phyloP scores from a whole-genome alignment of 2,888 invertebrate species.

The Nycteola revayana region DNA sequence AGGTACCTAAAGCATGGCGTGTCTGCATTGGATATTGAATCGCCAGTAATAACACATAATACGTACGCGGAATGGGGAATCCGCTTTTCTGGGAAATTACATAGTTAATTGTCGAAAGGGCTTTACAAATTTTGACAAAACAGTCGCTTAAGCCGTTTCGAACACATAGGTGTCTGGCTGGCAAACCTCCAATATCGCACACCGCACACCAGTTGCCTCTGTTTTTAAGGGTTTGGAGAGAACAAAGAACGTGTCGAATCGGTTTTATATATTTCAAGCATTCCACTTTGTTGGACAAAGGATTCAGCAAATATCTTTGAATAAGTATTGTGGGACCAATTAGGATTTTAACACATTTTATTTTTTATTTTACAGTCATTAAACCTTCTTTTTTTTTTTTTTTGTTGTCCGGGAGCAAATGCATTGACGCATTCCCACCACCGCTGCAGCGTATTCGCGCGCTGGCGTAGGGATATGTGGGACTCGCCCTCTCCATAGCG shows the following conservation, averaged over 20 bases:
- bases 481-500: too few relatives aligned
- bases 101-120: slow-evolving; percentile 29
- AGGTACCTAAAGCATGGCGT: too few relatives aligned
- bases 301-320: slow-evolving; percentile 13
- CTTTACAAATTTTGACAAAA: slow-evolving; percentile 20
- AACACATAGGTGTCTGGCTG: slow-evolving; percentile 23
- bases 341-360: too few relatives aligned
- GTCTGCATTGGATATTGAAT: slow-evolving; percentile 14
- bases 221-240: slow-evolving; percentile 40
- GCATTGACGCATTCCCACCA: too few relatives aligned
- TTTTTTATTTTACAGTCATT: too few relatives aligned
- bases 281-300: slow-evolving; percentile 17
- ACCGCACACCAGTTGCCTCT: slow-evolving; percentile 36
- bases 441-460: too few relatives aligned
- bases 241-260: slow-evolving; percentile 49
- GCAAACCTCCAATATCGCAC: slow-evolving; percentile 44
- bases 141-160: slow-evolving; percentile 28
- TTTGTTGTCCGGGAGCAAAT: too few relatives aligned
- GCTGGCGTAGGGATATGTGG: too few relatives aligned
- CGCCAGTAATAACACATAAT: slow-evolving; percentile 5
- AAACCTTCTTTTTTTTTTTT: too few relatives aligned
- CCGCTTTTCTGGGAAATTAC: slow-evolving; percentile 25
- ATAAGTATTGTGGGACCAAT: too few relatives aligned
- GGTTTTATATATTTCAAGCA: slow-evolving; percentile 28
- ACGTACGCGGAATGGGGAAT: slow-evolving; percentile 25